Base-by-base conservation (phyloP, 30 jellyfish, hydroid and myxozoan genomes). In the Cassiopea xamachana region DNA sequence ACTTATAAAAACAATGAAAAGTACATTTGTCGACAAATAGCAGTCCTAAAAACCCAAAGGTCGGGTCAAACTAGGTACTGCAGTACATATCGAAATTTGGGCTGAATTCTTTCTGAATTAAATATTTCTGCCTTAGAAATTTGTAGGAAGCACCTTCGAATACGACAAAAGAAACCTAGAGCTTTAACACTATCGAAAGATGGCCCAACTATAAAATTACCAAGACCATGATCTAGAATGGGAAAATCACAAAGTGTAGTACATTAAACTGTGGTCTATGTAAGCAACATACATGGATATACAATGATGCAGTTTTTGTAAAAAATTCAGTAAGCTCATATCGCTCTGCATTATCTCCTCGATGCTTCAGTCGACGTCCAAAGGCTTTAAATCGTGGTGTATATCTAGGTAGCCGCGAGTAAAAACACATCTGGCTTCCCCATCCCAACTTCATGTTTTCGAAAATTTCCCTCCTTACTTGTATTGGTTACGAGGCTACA, bases 271-370 rank as follows among this genome's bases (percentile, higher is more conserved):
- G 7, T 55, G 64, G 10, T 55, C 7, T 10, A 55, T 6, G 64
- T 6, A 3, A 64, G 1, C 72, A 18, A 67, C 90, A 27, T 82
- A 82, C 90, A 48, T 82, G 90, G 43, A 68, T 44, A 48, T 82
- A 82, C 51, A 82, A 46, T 3, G 90, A 68, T 62, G 90, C 90
- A 62, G 90, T 67, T n/a, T 82, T 68, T 49, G 81, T 8, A 18
- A 82, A 60, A 2, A 46, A 58, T n/a, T 62, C 14, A 2, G 58
- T 43, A 8, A 82, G 18, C 7, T 4, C 48, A 55, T 82, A 19
- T 2, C 27, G 14, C 2, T 15, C 73, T 7, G 46, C n/a, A 39
- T 4, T 49, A 59, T 47, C 46, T 62, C 73, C 51, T 19, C 80
- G 10, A 71, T 27, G 2, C 74, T 55, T 55, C 10, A 55, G 12